Conservation (phyloP, 2,113 vertebrate genomes). For the Thermophis baileyi region DNA sequence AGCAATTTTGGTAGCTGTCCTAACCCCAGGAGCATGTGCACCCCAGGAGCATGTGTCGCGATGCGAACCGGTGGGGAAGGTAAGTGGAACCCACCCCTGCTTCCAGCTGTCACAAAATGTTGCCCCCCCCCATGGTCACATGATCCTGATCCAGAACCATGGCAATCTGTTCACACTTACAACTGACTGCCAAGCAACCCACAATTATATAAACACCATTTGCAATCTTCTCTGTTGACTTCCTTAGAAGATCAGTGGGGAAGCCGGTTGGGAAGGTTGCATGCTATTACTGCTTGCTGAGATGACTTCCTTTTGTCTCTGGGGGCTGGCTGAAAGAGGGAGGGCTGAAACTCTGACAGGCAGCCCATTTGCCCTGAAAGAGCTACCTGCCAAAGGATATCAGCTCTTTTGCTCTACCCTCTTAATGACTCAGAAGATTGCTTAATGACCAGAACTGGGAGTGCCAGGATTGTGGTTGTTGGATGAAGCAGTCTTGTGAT, state of each 20-base stretch:
- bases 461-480: neutral
- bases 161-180: neutral
- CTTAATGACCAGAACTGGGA: neutral
- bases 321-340: neutral
- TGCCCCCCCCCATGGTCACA: neutral
- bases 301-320: neutral
- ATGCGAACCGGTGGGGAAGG: too few species aligned
- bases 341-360: neutral
- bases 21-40: neutral
- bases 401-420: neutral
- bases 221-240: neutral
- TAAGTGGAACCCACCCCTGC: too few species aligned
- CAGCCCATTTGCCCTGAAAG: neutral
- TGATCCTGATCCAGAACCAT: neutral
- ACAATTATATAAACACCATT: neutral
- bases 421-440: neutral
- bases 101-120: neutral
- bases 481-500: neutral
- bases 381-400: neutral
- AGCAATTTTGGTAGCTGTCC: neutral
- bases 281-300: neutral
- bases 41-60: too few species aligned
- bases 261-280: neutral
- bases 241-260: neutral
- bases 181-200: neutral